Evolutionary conservation across 2,113 vertebrate species (phyloP), one percentile per base, ranked within the genome.

Genomic region (Prochilodus magdalenae): DNA sequence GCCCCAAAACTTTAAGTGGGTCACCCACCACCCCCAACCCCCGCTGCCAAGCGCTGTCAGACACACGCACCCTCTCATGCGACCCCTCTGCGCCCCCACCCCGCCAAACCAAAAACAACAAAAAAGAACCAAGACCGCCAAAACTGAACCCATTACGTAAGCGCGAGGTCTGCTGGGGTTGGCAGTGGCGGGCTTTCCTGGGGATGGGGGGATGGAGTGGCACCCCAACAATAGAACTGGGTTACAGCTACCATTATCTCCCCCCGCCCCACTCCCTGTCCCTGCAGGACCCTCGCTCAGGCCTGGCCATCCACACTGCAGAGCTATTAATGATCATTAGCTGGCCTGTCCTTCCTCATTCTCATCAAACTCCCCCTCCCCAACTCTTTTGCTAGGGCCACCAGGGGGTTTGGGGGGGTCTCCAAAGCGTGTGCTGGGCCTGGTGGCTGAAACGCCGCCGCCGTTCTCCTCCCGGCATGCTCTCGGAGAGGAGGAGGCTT

Each of bases 321-420:
- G 79, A 94, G 93, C 96, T 97, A 97, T 98, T 96, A 97, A 97
- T 94, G 94, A 97, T 97, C 96, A 96, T 97, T 97, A 96, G 96
- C 96, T 95, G 95, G 88, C 93, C 95, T 96, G 98, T 97, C 97
- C 95, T 84, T 77, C 93, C 90, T 27, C 86, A 73, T 93, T 96
- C 95, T 94, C 95, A 85, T 96, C 94, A 97, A 95, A 94, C 90
- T 93, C 87, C 91, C 88, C 91, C 76, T 90, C 93, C 87, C 91
- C 88, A 91, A 77, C 77, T 74, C 30, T 73, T 83, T 20, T 15
- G 6, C 75, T 44, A 92, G 88, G 77, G 76, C 86, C 78, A 57
- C 72, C 73, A 75, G 89, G 95, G 96, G 84, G 80, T 86, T 74
- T 0, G 3, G 90, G 73, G 86, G 87, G 92, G 83, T 92, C 87